Conservation (phyloP, 2,113 vertebrate species). For the Pluvialis apricaria region DNA sequence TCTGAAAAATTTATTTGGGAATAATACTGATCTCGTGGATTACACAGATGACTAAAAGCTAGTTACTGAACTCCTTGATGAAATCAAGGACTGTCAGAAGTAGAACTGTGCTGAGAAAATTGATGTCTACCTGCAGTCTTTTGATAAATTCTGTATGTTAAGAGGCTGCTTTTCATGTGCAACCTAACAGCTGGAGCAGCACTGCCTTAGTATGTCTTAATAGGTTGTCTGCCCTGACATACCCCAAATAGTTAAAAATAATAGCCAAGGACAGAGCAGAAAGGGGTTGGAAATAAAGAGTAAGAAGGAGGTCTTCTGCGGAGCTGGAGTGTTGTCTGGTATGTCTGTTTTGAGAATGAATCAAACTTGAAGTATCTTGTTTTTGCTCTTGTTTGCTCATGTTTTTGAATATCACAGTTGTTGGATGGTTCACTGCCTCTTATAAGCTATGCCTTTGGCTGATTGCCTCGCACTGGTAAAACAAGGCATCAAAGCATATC, state of each 20-base stretch:
- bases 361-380: not conserved
- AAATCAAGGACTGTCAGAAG: not conserved
- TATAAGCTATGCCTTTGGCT: not conserved
- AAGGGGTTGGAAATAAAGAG: not conserved
- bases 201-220: not conserved
- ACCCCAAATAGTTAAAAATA: not conserved
- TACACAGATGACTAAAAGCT: not conserved
- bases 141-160: not conserved
- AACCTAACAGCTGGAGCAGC: not conserved
- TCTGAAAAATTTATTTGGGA: not conserved
- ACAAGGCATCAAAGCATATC: not conserved
- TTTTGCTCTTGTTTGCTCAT: not conserved
- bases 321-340: not conserved
- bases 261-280: not conserved
- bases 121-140: not conserved
- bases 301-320: not conserved
- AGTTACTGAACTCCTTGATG: not conserved
- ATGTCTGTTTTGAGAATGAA: not conserved
- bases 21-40: not conserved
- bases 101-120: not conserved
- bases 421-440: not conserved
- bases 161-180: not conserved
- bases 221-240: not conserved
- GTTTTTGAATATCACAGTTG: not conserved
- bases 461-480: not conserved